Base-by-base conservation (phyloP, 2,113 vertebrate genomes). In the Bettongia penicillata region DNA sequence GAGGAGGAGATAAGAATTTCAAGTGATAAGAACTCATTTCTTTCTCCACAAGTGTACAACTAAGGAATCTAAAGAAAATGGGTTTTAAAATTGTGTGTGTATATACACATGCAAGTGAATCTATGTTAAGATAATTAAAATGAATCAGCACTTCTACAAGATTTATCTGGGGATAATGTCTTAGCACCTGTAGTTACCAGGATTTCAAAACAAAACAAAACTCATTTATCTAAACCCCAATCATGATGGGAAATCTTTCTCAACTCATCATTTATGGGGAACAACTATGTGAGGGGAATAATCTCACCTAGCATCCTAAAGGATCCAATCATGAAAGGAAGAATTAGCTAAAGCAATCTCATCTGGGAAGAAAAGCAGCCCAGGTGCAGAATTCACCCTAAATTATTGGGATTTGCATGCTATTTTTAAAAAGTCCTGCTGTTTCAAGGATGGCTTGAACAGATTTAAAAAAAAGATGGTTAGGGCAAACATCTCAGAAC, bases 161-260 rank as follows among this genome's bases (percentile, higher is more conserved):
- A 95, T 92, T 23, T 84, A 57, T 50, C 91, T 89, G 53, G 28
- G 47, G 51, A 61, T 96, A 61, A 93, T n/a, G 57, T 96, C 22
- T 90, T 37, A 97, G 51, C n/a, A 95, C 47, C 95, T 51, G 53
- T 0, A 2, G 0, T 93, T 97, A 93, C 94, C 96, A 98, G 90
- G 31, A 95, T 95, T 51, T 97, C 91, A n/a, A n/a, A 50, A 94
- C 23, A 6, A n/a, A 68, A 68, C 31, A 5, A n/a, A n/a, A 77
- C 61, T 96, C 94, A 95, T 94, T 96, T 96, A 96, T 94, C 11
- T 50, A 84, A 51, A 96, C 90, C 90, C 95, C 91, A 94, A 50
- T 92, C 96, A n/a, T 43, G 68, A 94, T 95, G 96, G 68, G 28
- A 96, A 96, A 93, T 57, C 93, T 94, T 96, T 97, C 93, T 84